A percentile compares a stretch with the other conserved stretches of the same genome.
These are phyloP conservation scores for Drosophila neocordata DNA, from an alignment of 1,140 invertebrate species.

Conservation along the genomic window DNA sequence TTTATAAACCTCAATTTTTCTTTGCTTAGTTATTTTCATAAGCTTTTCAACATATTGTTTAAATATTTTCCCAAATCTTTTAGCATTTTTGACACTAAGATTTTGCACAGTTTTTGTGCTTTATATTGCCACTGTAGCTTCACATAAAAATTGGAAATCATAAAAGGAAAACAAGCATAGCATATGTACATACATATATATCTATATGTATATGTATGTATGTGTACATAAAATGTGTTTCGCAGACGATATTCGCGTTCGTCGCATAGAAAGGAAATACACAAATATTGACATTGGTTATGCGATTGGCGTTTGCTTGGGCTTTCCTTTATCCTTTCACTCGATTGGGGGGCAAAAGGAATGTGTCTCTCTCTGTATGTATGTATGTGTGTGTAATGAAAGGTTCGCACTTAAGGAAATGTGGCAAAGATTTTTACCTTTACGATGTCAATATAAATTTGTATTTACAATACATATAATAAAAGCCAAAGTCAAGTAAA, in stretches of 20 bases:
- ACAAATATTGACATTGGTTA: conserved; percentile 80
- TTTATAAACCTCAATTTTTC: no score
- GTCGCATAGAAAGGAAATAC: conserved; percentile 75
- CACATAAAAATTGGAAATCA: conserved; percentile 68
- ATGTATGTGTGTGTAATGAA: conserved; percentile 10
- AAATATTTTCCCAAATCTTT: neutral
- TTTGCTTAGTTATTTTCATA: no score
- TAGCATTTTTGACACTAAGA: conserved; percentile 5
- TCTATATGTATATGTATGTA: neutral
- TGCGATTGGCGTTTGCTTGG: conserved; percentile 58
- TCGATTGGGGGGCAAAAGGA: neutral
- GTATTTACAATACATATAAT: conserved; percentile 80
- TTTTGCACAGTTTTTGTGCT: conserved; percentile 16
- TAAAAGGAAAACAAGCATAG: conserved; percentile 45
- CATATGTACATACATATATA: conserved; percentile 21
- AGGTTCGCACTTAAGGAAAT: conserved; percentile 58
- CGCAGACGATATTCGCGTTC: conserved; percentile 37
- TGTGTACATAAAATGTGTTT: conserved; percentile 8
- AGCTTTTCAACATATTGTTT: no score
- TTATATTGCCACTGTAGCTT: conserved; percentile 23
- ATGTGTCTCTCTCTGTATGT: conserved; percentile 13
- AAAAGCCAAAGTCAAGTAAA: conserved; percentile 29
- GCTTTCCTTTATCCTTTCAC: conserved; percentile 26
- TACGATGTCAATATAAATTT: conserved; percentile 82
- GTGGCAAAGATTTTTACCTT: conserved; percentile 72